Evolutionary conservation across 2,113 vertebrate species (phyloP).

Genomic region (Fregata magnificens): DNA sequence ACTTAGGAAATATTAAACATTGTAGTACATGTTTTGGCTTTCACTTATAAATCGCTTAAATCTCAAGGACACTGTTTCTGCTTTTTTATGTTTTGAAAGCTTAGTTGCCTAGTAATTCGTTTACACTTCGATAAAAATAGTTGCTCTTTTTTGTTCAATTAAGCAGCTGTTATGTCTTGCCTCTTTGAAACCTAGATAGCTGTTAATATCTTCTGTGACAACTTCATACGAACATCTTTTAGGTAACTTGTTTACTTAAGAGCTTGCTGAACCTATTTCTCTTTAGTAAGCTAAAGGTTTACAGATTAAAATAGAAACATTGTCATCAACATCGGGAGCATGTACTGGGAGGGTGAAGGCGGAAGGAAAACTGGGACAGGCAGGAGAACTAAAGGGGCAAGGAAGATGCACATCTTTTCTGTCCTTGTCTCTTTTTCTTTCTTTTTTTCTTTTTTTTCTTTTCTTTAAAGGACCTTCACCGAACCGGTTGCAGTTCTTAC

Average conservation of each 20-base stretch:
- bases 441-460: background rate
- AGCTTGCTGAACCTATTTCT: background rate
- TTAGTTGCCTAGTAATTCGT: background rate
- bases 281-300: background rate
- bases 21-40: background rate
- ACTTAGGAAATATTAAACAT: background rate
- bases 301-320: background rate
- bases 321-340: background rate
- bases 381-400: background rate
- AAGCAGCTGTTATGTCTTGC: background rate
- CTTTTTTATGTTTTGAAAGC: background rate
- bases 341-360: background rate
- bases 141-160: background rate
- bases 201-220: background rate
- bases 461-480: constrained; percentile 80
- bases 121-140: background rate
- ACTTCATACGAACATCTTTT: background rate
- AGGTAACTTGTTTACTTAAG: background rate
- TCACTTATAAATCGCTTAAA: background rate
- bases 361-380: background rate
- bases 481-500: constrained; percentile 89
- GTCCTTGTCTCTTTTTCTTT: background rate
- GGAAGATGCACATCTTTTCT: background rate
- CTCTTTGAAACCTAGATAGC: background rate
- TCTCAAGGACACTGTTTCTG: background rate